Evolutionary conservation across 2,113 vertebrate genomes (phyloP), one percentile per base, ranked within the genome.

Genomic region (Neolamprologus devosi): DNA sequence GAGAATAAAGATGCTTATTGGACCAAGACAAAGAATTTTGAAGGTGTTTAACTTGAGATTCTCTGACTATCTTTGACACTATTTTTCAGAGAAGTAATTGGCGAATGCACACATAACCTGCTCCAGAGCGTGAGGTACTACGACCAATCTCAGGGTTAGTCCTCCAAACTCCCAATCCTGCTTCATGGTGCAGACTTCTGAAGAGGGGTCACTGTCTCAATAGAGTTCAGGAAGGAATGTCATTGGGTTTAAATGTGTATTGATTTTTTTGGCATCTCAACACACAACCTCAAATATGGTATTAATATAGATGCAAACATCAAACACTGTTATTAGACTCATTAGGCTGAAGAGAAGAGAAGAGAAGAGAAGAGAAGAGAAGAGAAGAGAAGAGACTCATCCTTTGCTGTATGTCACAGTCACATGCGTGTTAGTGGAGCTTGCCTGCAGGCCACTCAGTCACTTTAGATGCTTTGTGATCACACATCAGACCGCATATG

Each of bases 391-490:
- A 8, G 60, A 35, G 60, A 33, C 7, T 30, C 2, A 9, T 78
- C 51, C 78, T 55, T 11, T 3, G 2, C 78, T 28, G 68, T 80
- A 26, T 21, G 84, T 87, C 91, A 87, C 55, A 82, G 88, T 92
- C 94, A 93, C 92, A 91, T 94, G 92, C 42, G 47, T 26, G 30
- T 91, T 40, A 90, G 84, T 16, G 47, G 47, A 17, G 21, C 85
- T 73, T 13, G 87, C 86, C 92, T 85, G n/a, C 53, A 88, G 89
- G 89, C 81, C 3, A 26, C 21, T 90, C 86, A 75, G 17, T 57
- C 88, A 28, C 91, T 93, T 87, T 19, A 28, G 70, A 58, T 37
- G 57, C 81, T 86, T 88, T 88, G 87, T 85, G 86, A 81, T 87
- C 87, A 63, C 65, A 84, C 55, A 85, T 83, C 87, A 81, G 82